These are phyloP conservation scores for Xestia xanthographa DNA, from an alignment of 2,888 invertebrate genomes.

Conservation along the genomic window DNA sequence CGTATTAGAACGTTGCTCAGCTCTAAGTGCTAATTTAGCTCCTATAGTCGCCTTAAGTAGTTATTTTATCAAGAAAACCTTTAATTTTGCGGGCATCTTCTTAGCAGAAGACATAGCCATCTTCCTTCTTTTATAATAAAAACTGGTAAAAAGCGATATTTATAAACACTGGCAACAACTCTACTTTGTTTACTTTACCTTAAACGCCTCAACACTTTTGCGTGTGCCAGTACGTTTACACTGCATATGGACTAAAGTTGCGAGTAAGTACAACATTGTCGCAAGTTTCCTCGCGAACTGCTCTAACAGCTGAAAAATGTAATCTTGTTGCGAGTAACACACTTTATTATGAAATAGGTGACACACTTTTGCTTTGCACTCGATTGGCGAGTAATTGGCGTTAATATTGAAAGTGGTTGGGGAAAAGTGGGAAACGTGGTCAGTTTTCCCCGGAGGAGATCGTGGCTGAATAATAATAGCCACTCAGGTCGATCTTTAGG, in stretches of 20 bases:
- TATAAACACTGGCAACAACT: background rate
- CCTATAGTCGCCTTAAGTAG: too few species aligned
- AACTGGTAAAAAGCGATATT: background rate
- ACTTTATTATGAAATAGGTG: conserved; percentile 62
- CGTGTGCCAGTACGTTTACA: conserved; percentile 60
- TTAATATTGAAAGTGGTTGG: conserved; percentile 3
- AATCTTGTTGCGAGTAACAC: conserved; percentile 68
- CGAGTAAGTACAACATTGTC: conserved; percentile 71
- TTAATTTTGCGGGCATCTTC: too few species aligned
- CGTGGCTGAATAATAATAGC: too few species aligned
- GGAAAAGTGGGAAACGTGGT: too few species aligned
- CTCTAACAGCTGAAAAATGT: conserved; percentile 71
- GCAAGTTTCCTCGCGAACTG: conserved; percentile 66
- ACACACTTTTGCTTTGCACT: conserved; percentile 30
- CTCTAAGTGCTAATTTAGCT: too few species aligned
- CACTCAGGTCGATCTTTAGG: too few species aligned
- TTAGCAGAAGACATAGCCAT: too few species aligned
- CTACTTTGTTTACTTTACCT: background rate
- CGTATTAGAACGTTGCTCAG: too few species aligned
- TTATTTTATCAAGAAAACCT: too few species aligned
- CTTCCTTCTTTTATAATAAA: too few species aligned
- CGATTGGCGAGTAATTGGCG: background rate
- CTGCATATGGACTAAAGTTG: conserved; percentile 73
- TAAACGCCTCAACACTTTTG: conserved; percentile 62
- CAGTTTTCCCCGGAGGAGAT: too few species aligned